These are phyloP conservation scores for Acanthornis magna DNA, from an alignment of 2,797 vertebrate species.

Conservation along the genomic window DNA sequence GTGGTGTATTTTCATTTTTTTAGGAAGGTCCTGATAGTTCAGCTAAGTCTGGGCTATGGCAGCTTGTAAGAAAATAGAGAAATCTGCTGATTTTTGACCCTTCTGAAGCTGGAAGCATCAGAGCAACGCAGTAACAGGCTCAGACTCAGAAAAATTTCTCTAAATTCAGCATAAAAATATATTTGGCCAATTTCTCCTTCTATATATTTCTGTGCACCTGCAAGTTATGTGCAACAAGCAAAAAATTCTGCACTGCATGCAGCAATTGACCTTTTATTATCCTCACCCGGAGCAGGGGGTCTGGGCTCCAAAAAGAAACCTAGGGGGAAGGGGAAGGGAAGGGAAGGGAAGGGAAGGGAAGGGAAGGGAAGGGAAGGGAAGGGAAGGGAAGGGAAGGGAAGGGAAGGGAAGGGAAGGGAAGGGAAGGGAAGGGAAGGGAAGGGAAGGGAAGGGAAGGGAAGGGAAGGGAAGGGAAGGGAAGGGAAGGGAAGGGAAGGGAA, in stretches of 20 bases:
- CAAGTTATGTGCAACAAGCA: not conserved
- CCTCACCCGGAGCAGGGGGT: not conserved
- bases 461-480: not conserved
- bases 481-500: not conserved
- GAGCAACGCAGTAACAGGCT: not conserved
- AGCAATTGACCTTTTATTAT: conserved; percentile 25
- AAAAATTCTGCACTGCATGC: not conserved
- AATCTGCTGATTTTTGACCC: not conserved
- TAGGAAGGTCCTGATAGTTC: not conserved
- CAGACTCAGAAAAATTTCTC: not conserved
- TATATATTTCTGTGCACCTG: conserved; percentile 38
- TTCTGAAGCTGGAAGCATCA: not conserved
- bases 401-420: too few species aligned
- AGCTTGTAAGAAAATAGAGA: not conserved
- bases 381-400: not conserved
- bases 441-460: not conserved
- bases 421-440: not conserved
- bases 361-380: too few species aligned
- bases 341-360: not conserved
- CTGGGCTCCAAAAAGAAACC: not conserved
- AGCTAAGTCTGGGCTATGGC: not conserved
- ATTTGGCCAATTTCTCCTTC: not conserved
- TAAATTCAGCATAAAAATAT: not conserved
- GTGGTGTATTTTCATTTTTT: not conserved
- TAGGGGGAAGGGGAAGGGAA: not conserved